These are phyloP conservation scores for Hippocampus zosterae DNA, from an alignment of 2,113 vertebrate genomes.

Conservation along the genomic window DNA sequence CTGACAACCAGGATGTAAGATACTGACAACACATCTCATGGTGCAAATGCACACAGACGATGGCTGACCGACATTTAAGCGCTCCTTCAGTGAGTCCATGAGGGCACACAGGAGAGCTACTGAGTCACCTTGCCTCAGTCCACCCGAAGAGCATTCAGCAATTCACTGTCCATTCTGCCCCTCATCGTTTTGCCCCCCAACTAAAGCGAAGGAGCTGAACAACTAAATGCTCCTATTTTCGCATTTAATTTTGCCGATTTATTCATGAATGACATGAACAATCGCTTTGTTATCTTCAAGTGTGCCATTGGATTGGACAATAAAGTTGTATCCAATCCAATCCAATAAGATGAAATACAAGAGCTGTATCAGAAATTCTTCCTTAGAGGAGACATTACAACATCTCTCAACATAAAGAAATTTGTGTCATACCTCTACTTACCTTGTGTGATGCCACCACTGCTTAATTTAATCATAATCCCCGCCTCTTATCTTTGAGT, in stretches of 20 bases:
- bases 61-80: constrained; percentile 39
- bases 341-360: too few relatives aligned
- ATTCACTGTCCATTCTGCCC: constrained; percentile 47
- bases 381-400: too few relatives aligned
- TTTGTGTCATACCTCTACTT: too few relatives aligned
- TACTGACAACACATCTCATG: constrained; percentile 13
- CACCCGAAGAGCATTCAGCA: constrained; percentile 48
- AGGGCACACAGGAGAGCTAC: constrained; percentile 42
- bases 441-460: too few relatives aligned
- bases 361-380: too few relatives aligned
- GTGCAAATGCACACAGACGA: background rate
- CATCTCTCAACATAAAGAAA: too few relatives aligned
- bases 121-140: constrained; percentile 65
- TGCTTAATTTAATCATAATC: too few relatives aligned
- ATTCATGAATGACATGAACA: background rate
- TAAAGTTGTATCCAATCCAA: too few relatives aligned
- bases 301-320: background rate
- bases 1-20: constrained; percentile 21
- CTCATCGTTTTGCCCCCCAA: constrained; percentile 25
- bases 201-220: constrained; percentile 46
- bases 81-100: constrained; percentile 54
- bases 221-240: constrained; percentile 17
- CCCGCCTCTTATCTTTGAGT: too few relatives aligned
- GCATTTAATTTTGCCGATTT: constrained; percentile 6
- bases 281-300: background rate